Evolutionary conservation across 2,113 vertebrate species (phyloP).

Genomic region (Tricholaema leucomelas): DNA sequence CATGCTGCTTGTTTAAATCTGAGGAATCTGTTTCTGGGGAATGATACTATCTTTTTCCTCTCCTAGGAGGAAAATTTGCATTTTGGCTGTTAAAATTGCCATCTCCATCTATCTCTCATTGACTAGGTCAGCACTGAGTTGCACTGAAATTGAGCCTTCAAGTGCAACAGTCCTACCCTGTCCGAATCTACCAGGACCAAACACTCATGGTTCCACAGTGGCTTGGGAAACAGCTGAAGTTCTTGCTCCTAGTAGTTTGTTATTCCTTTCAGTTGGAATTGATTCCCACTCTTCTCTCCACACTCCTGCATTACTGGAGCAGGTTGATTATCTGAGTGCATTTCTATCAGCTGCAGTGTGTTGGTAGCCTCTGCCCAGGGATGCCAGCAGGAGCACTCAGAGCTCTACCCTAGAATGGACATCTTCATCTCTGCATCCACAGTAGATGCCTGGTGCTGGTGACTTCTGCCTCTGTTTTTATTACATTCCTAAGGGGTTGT

Average conservation of each 20-base stretch:
- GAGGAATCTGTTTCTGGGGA: background rate
- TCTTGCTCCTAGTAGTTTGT: background rate
- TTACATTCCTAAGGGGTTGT: background rate
- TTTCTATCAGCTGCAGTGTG: background rate
- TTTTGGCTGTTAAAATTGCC: background rate
- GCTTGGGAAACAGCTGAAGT: background rate
- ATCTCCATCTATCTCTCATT: background rate
- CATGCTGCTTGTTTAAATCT: background rate
- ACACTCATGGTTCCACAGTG: background rate
- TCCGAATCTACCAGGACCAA: background rate
- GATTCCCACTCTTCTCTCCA: background rate
- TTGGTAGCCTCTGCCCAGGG: background rate
- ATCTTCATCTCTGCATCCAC: background rate
- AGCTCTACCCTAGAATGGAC: background rate
- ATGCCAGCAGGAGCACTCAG: fast-evolving
- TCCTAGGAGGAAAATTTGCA: background rate
- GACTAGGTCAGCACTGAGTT: background rate
- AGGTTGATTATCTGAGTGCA: background rate
- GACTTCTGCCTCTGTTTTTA: background rate
- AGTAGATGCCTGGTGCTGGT: fast-evolving
- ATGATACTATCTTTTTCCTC: background rate
- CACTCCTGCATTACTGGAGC: background rate
- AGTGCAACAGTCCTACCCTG: background rate
- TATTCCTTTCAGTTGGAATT: background rate
- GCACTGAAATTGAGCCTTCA: background rate